Evolutionary conservation across 64 coral and sea anemone genomes (phyloP).

Genomic region (Montipora capricornis): DNA sequence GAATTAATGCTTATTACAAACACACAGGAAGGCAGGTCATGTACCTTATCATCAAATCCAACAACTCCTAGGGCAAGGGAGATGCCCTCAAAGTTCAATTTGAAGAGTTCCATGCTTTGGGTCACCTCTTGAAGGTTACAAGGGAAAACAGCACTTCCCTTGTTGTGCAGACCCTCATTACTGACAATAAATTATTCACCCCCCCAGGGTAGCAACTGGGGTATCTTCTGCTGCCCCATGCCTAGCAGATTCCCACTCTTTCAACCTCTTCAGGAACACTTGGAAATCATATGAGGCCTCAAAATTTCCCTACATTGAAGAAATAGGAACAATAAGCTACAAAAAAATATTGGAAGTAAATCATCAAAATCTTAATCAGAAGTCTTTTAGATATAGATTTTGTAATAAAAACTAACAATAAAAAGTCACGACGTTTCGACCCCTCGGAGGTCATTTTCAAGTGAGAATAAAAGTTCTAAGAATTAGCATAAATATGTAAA

Average conservation of each 20-base stretch:
- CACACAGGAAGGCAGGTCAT: neutral
- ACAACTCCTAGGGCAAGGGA: constrained; percentile 11
- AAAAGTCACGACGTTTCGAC: too few species aligned
- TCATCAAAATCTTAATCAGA: too few species aligned
- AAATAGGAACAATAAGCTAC: constrained; percentile 6
- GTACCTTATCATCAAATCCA: constrained; percentile 13
- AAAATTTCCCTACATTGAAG: constrained; percentile 13
- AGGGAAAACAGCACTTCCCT: constrained; percentile 3
- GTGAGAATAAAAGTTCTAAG: too few species aligned
- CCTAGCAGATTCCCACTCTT: neutral
- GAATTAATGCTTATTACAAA: neutral
- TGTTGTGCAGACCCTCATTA: neutral
- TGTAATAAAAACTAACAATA: too few species aligned
- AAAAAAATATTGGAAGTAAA: neutral
- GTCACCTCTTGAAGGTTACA: neutral
- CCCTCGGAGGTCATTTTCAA: too few species aligned
- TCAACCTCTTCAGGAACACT: neutral
- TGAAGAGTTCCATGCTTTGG: neutral
- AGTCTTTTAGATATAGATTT: too few species aligned
- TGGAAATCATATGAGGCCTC: neutral
- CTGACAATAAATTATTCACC: neutral
- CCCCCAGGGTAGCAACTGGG: neutral
- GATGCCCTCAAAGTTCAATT: neutral
- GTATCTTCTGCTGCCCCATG: neutral
- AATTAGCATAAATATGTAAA: too few species aligned